phyloP scores from a whole-genome alignment of 30 jellyfish, hydroid and myxozoan species.

The Aurelia aurita complex sp. Pacific region DNA sequence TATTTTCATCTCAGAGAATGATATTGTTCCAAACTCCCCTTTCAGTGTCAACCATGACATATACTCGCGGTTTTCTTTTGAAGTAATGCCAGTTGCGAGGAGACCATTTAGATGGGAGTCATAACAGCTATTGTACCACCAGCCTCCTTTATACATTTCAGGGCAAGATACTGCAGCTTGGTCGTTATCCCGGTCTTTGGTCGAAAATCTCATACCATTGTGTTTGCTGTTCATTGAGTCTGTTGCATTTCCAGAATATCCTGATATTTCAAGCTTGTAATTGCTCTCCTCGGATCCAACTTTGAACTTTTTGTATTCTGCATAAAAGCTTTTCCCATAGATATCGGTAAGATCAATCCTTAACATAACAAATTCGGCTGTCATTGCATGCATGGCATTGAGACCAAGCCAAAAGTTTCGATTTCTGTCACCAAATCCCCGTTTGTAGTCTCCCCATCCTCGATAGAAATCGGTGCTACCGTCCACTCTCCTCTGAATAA shows the following conservation, averaged over 20 bases:
- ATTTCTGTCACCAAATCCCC: constrained; percentile 15
- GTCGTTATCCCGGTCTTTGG: constrained; percentile 16
- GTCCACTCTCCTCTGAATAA: constrained; percentile 24
- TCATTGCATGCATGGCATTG: constrained; percentile 12
- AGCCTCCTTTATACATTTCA: neutral
- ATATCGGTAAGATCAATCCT: neutral
- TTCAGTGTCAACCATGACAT: too few relatives aligned
- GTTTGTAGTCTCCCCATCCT: constrained; percentile 9
- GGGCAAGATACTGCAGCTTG: neutral
- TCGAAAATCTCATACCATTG: constrained; percentile 9
- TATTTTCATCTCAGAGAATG: too few relatives aligned
- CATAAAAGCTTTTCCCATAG: neutral
- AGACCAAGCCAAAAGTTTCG: constrained; percentile 32
- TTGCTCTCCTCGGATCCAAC: neutral
- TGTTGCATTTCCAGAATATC: constrained; percentile 9
- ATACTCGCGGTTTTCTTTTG: too few relatives aligned
- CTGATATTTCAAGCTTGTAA: neutral
- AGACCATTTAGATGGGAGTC: constrained; percentile 1
- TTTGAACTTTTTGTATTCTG: neutral
- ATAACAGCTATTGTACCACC: constrained; percentile 19
- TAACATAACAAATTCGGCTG: neutral
- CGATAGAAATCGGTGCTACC: constrained; percentile 5
- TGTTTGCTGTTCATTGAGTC: constrained; percentile 9
- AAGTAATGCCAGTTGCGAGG: too few relatives aligned
- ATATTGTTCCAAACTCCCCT: too few relatives aligned